Evolutionary conservation across 2,797 vertebrate genomes (phyloP).

Genomic region (Hypotaenidia okinawae): DNA sequence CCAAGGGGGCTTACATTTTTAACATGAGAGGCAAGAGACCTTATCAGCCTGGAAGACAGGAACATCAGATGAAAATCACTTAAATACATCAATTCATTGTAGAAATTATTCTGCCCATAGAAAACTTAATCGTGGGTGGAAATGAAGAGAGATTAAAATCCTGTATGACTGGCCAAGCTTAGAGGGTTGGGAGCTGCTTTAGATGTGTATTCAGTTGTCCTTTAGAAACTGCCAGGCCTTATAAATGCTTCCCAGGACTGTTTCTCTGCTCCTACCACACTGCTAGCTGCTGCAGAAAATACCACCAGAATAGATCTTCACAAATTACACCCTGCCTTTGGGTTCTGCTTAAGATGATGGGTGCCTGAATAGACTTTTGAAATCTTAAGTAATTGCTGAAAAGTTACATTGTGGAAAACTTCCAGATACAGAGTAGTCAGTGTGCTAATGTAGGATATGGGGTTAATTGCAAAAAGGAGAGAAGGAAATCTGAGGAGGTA

Average conservation of each 20-base stretch:
- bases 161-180: slow-evolving; percentile 38
- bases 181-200: slow-evolving; percentile 24
- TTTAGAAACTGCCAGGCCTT: slow-evolving; percentile 51
- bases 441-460: neutral
- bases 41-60: neutral
- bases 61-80: slow-evolving; percentile 34
- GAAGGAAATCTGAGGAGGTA: neutral
- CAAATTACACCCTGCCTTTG: slow-evolving; percentile 22
- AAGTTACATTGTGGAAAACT: neutral
- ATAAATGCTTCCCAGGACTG: slow-evolving; percentile 8
- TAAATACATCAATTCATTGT: slow-evolving; percentile 27
- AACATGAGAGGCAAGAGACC: neutral
- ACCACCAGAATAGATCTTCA: neutral
- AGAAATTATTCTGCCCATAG: slow-evolving; percentile 35
- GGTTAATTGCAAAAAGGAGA: neutral
- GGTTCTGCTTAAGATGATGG: slow-evolving; percentile 3
- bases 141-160: slow-evolving; percentile 45
- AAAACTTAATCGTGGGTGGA: slow-evolving; percentile 51
- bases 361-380: slow-evolving; percentile 17
- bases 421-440: neutral
- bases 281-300: slow-evolving; percentile 14
- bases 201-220: neutral
- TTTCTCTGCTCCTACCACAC: neutral
- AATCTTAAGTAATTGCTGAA: neutral
- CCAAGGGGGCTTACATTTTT: neutral